These are phyloP conservation scores for Strigamia crassipes DNA, from an alignment of 2,888 invertebrate species.

Conservation along the genomic window DNA sequence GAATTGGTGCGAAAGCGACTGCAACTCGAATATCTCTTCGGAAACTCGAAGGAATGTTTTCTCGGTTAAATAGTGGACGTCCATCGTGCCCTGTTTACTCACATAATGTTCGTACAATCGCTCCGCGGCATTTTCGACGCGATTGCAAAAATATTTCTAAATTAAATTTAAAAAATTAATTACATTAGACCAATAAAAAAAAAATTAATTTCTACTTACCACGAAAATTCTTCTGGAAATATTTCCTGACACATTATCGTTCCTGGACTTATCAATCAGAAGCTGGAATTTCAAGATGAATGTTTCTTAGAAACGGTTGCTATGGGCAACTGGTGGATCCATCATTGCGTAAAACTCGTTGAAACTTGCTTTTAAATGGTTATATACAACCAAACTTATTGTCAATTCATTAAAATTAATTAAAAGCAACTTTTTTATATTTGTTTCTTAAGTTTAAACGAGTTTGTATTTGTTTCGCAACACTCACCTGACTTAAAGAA, in stretches of 20 bases:
- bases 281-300: constrained; percentile 7
- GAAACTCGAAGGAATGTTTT: constrained; percentile 43
- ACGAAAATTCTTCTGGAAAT: constrained; percentile 37
- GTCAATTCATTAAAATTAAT: neutral
- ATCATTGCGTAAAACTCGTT: neutral
- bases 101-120: constrained; percentile 43
- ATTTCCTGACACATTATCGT: neutral
- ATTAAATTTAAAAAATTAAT: constrained; percentile 12
- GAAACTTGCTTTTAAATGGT: neutral
- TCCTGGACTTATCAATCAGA: neutral
- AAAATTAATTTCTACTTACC: neutral
- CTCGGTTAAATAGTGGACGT: constrained; percentile 25
- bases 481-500: neutral
- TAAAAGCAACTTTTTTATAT: neutral
- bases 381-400: neutral
- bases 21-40: neutral
- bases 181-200: neutral
- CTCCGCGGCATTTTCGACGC: constrained; percentile 9
- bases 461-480: neutral
- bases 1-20: neutral
- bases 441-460: neutral
- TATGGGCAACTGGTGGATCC: neutral
- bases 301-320: constrained; percentile 8
- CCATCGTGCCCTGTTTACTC: constrained; percentile 1
- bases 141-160: constrained; percentile 43